Evolutionary conservation across 2,113 vertebrate species (phyloP), one percentile per base, ranked within the genome.

Genomic region (Hymenochirus boettgeri): DNA sequence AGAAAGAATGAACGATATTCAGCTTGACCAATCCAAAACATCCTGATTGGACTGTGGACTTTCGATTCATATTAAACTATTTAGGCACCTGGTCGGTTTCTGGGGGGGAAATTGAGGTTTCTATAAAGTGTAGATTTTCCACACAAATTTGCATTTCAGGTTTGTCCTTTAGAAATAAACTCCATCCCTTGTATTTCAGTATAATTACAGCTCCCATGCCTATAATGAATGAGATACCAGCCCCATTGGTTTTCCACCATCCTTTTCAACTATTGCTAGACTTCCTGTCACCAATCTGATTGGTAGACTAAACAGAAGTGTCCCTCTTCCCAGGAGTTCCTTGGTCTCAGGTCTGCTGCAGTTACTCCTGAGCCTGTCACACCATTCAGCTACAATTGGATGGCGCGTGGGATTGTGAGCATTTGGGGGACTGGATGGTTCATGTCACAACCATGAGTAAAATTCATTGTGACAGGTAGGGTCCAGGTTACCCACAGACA

Each of bases 281-380:
- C 93, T 92, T 83, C 79, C 75, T 56, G 93, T 93, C 93, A 95
- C 93, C 91, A 85, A 72, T 71, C 61, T 93, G 94, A 94, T 92
- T 79, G 79, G 89, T 92, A 95, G 93, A 95, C 93, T 95, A 95
- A 97, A 95, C 94, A 95, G 82, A 77, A 6, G 21, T 53, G 57
- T 67, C 56, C 63, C 79, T 53, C 56, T 59, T 66, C 77, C 66
- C 42, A 77, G 79, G 78, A 83, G 70, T 61, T 74, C 56, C 52
- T 60, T 59, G 71, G 77, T 72, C 69, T 62, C 72, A 77, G 78
- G 73, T 78, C 54, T 74, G 76, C 75, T 67, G 65, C 33, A 67
- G 65, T 67, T 35, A 60, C 65, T 67, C 65, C 18, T 19, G 27
- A n/a, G 19, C 57, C 57, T 67, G 65, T 67, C 65, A 67, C 57